Base-by-base conservation (phyloP, 1,140 invertebrate genomes). In the Doryteuthis pealeii region DNA sequence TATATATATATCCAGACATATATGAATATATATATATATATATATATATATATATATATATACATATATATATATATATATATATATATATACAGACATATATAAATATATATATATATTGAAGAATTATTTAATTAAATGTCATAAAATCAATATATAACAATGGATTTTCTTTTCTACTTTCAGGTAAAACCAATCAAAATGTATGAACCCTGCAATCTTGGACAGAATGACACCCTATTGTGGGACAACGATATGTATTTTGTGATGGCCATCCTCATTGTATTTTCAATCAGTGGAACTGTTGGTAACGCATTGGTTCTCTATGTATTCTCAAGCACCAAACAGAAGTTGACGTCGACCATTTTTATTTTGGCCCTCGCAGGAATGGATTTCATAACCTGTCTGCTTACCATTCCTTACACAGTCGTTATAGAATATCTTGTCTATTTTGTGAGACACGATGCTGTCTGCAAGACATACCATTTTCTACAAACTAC, bases 261-360 rank as follows among this genome's bases (percentile, higher is more conserved):
- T 31, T 30, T 31, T 4, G 66, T 68, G n/a, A 6, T 68, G 5
- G 28, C 30, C 66, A 68, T 68, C 1, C 32, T 68, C 6, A 68
- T 31, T 8, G 30, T 84, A 0, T 78, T 84, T n/a, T 79, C 83
- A 22, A 73, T 85, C 0, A 74, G 82, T 40, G 85, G 85, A 5
- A 80, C 83, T 12, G 76, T 83, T 8, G 86, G 86, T 2, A 87
- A 87, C 70, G 77, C 84, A 14, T 62, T 87, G 8, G 86, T 86
- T 12, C 78, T 86, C 1, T 82, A 85, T 71, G 85, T 86, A 0
- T 87, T 87, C 77, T 83, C 80, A 14, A 78, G 80, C 65, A 78
- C 79, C 14, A 83, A 85, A 49, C 80, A 82, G n/a, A 82, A 82
- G 49, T 73, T 83, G 32, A 84, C 82, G 6, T 84, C 84, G 22